These are phyloP conservation scores for Calameuta pallipes DNA, from an alignment of 2,888 invertebrate species.

Conservation along the genomic window DNA sequence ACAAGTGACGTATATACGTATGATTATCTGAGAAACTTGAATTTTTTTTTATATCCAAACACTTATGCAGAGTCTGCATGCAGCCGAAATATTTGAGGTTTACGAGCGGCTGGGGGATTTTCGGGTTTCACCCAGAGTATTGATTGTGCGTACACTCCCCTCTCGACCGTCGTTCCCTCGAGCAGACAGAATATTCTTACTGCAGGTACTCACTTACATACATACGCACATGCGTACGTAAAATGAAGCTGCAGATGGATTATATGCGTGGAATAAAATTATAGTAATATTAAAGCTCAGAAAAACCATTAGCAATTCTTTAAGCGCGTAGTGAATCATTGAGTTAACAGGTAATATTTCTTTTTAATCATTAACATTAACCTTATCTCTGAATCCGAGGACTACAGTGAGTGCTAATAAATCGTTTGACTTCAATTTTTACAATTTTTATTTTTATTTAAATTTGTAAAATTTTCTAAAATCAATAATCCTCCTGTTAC, in stretches of 20 bases:
- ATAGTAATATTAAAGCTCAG: background rate
- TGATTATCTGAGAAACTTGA: background rate
- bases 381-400: background rate
- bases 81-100: constrained; percentile 32
- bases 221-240: constrained; percentile 22
- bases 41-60: background rate
- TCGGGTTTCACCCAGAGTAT: constrained; percentile 37
- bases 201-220: constrained; percentile 23
- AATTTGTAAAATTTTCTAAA: background rate
- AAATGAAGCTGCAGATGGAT: constrained; percentile 13
- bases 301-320: background rate
- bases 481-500: background rate
- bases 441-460: background rate
- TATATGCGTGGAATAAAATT: background rate
- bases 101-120: constrained; percentile 37
- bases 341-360: background rate
- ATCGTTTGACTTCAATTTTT: background rate
- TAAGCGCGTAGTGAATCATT: background rate
- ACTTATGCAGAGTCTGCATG: background rate
- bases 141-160: constrained; percentile 38
- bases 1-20: background rate
- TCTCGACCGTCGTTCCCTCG: constrained; percentile 19
- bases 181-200: constrained; percentile 33
- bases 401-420: background rate
- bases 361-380: background rate